Conservation (phyloP, 2,888 invertebrate species). For the Lithophane leautieri region DNA sequence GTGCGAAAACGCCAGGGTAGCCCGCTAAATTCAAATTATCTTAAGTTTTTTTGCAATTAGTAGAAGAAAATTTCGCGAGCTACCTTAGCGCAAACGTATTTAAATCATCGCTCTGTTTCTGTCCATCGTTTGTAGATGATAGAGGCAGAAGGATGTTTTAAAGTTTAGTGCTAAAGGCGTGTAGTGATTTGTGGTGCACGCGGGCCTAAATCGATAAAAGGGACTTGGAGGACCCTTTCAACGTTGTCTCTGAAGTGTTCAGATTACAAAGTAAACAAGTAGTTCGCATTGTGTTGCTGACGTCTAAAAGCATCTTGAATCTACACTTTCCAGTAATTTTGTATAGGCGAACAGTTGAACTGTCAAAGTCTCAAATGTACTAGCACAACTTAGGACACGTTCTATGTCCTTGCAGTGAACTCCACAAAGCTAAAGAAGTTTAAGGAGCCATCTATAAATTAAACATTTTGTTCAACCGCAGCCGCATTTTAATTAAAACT, state of each 20-base stretch:
- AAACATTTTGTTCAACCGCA: neutral
- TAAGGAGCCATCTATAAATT: neutral
- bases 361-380: neutral
- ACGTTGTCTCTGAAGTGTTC: neutral
- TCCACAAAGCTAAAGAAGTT: neutral
- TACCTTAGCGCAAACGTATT: no score
- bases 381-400: neutral
- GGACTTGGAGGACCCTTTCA: neutral
- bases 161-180: no score
- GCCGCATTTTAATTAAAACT: conserved; percentile 31
- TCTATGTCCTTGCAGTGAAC: neutral
- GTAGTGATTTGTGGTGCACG: neutral
- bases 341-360: neutral
- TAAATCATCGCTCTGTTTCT: neutral
- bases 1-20: no score
- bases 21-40: no score
- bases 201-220: neutral
- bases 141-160: neutral
- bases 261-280: neutral
- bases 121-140: neutral
- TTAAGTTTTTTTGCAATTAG: no score
- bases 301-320: neutral
- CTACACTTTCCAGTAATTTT: neutral
- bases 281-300: neutral
- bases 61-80: no score